phyloP scores from a whole-genome alignment of 1,140 invertebrate species.

The Bilobella aurantiaca region DNA sequence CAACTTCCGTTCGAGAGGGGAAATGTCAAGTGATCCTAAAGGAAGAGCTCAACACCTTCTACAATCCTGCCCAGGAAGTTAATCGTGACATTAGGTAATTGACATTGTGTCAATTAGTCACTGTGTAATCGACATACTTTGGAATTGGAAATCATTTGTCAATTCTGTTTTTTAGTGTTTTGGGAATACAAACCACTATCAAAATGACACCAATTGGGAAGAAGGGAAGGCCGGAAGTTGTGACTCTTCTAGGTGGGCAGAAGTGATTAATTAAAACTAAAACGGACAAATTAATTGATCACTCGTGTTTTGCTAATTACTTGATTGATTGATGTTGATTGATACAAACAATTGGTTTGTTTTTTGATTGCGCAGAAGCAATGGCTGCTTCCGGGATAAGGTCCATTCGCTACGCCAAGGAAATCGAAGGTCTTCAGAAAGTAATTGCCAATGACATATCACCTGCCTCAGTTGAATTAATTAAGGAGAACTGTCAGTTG shows the following conservation, averaged over 20 bases:
- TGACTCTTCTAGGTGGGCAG: conserved; percentile 73
- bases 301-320: conserved; percentile 42
- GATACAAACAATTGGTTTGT: background rate
- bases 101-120: conserved; percentile 8
- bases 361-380: conserved; percentile 47
- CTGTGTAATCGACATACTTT: background rate
- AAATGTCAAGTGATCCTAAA: conserved; percentile 57
- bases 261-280: too few species aligned
- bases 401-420: conserved; percentile 91
- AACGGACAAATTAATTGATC: too few species aligned
- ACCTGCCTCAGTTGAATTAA: conserved; percentile 70
- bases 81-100: conserved; percentile 82
- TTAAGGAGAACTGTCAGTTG: conserved; percentile 65
- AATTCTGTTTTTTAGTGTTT: conserved; percentile 39
- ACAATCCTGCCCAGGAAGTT: conserved; percentile 95
- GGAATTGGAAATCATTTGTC: conserved; percentile 12
- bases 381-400: conserved; percentile 88
- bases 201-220: background rate
- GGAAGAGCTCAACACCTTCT: conserved; percentile 67
- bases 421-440: conserved; percentile 67
- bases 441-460: conserved; percentile 93
- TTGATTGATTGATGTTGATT: background rate
- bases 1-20: conserved; percentile 51
- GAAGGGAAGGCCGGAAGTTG: conserved; percentile 30
- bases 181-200: conserved; percentile 37